phyloP scores from a whole-genome alignment of 2,113 vertebrate species.

The Oncorhynchus mykiss region DNA sequence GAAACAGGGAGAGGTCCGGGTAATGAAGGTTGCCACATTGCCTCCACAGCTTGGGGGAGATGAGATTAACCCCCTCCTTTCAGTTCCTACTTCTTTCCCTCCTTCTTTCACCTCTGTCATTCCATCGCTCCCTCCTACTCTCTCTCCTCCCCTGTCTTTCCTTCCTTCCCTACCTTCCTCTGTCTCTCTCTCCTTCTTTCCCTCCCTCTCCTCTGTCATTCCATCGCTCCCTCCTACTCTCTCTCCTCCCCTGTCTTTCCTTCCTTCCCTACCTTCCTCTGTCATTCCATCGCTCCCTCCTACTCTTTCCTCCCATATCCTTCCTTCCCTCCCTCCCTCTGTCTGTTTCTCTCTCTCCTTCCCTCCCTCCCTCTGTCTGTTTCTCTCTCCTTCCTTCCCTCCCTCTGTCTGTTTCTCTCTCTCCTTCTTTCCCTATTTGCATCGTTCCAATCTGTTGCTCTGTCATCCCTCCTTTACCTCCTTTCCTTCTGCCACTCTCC shows the following conservation, averaged over 20 bases:
- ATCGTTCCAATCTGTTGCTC: neutral
- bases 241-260: too few relatives aligned
- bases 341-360: too few relatives aligned
- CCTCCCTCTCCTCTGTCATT: neutral
- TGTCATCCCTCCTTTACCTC: neutral
- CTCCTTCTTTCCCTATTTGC: too few relatives aligned
- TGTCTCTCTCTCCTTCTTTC: too few relatives aligned
- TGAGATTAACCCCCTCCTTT: constrained; percentile 8
- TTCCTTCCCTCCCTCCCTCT: neutral
- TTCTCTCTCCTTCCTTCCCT: neutral
- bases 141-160: neutral
- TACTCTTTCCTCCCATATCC: neutral
- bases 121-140: neutral
- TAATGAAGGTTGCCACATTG: constrained; percentile 64
- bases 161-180: fast-evolving
- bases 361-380: neutral
- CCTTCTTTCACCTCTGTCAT: neutral
- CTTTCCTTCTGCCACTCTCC: neutral
- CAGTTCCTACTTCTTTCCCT: neutral
- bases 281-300: too few relatives aligned
- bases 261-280: too few relatives aligned
- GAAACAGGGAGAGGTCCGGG: constrained; percentile 43
- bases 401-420: too few relatives aligned
- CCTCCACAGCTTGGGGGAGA: constrained; percentile 29
- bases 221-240: too few relatives aligned